Percentiles rank a stretch among this genome's conserved stretches.
These are phyloP conservation scores for Pectinophora gossypiella DNA, from an alignment of 1,140 invertebrate genomes.

Conservation along the genomic window DNA sequence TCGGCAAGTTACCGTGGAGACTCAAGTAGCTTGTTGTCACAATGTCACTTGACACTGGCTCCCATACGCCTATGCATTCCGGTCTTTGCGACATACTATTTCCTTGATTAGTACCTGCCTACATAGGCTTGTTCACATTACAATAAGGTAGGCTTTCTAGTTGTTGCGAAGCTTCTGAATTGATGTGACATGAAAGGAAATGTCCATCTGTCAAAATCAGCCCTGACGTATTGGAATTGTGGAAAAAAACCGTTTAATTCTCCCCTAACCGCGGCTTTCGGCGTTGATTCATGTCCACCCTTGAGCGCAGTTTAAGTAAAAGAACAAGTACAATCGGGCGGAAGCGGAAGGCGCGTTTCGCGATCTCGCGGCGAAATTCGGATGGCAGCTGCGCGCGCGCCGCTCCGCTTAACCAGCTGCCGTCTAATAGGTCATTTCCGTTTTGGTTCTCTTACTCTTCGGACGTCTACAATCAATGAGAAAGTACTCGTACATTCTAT, in stretches of 20 bases:
- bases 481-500: neutral
- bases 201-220: conserved; percentile 9
- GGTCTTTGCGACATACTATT: conserved; percentile 15
- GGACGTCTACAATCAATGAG: conserved; percentile 8
- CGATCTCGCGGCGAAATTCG: conserved; percentile 65
- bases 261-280: conserved; percentile 20
- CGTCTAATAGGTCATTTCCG: conserved; percentile 68
- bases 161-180: neutral
- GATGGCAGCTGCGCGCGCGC: conserved; percentile 54
- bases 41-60: conserved; percentile 33
- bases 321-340: conserved; percentile 54
- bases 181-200: neutral
- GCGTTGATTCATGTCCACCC: conserved; percentile 47
- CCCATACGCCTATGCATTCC: conserved; percentile 13
- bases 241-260: neutral
- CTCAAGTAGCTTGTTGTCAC: conserved; percentile 42
- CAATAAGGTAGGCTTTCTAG: conserved; percentile 1
- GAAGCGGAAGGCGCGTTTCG: conserved; percentile 71
- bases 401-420: conserved; percentile 37
- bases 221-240: neutral
- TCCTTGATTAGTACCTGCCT: conserved; percentile 10
- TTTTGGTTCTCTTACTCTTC: conserved; percentile 21
- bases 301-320: conserved; percentile 18
- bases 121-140: neutral
- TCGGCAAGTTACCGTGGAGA: conserved; percentile 25